Base-by-base conservation (phyloP, 1,140 invertebrate genomes). In the Scaptodrosophila lebanonensis region DNA sequence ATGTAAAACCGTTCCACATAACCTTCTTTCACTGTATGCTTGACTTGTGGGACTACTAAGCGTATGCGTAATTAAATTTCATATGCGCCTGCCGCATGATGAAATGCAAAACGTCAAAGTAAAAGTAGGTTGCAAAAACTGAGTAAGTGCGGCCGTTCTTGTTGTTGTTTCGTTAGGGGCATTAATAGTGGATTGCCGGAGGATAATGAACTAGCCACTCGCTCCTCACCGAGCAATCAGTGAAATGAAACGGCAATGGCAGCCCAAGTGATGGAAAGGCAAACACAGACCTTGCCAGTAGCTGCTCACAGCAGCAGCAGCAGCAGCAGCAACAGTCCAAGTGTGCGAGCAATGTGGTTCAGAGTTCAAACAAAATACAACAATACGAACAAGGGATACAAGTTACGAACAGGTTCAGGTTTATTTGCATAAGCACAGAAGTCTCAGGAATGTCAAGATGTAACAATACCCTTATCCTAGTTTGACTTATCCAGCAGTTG, bases 21-120 rank as follows among this genome's bases (percentile, higher is more conserved):
- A n/a, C n/a, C n/a, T n/a, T n/a, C n/a, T n/a, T n/a, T n/a, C n/a
- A n/a, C n/a, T n/a, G n/a, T n/a, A n/a, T n/a, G n/a, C n/a, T 30
- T 36, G 47, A 57, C 50, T 51, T 44, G 29, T n/a, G 8, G 35
- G 73, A 36, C 40, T 29, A 68, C 59, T 33, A 36, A 40, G 59
- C 64, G 72, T 65, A 73, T 73, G 72, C 72, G 68, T 82, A 77
- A 77, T 77, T 77, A 79, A 77, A 77, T 79, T 79, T 60, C 39
- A 60, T 39, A 35, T 35, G 32, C 32, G 6, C n/a, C n/a, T n/a
- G n/a, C n/a, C n/a, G n/a, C n/a, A n/a, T n/a, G n/a, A n/a, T n/a
- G n/a, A 13, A 42, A 51, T 30, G 45, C 36, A 22, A n/a, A 4
- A 53, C 38, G 48, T 58, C 56, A 67, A 51, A 72, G 72, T 50